Conservation (phyloP, 2,888 invertebrate species). For the Tetranychus piercei region DNA sequence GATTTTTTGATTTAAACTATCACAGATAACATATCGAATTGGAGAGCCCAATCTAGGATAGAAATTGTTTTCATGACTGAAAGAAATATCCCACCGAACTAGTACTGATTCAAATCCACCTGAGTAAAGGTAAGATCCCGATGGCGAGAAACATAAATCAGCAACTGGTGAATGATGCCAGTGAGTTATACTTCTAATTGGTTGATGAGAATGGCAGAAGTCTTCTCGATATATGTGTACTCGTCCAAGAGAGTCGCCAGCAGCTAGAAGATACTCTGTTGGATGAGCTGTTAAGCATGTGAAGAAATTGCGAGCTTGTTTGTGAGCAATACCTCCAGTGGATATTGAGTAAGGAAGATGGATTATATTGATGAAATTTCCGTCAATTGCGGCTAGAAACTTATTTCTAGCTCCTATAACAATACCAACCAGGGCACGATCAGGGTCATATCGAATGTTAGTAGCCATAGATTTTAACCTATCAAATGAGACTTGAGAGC, state of each 20-base stretch:
- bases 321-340: background rate
- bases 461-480: background rate
- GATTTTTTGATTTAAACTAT: conserved; percentile 44
- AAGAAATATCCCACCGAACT: conserved; percentile 48
- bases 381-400: background rate
- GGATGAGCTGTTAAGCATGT: conserved; percentile 20
- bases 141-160: conserved; percentile 45
- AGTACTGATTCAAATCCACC: conserved; percentile 59
- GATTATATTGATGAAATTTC: background rate
- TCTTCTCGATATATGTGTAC: conserved; percentile 26
- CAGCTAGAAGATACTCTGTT: conserved; percentile 15
- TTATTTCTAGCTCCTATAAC: conserved; percentile 1
- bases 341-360: background rate
- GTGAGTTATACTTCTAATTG: conserved; percentile 42
- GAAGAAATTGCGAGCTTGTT: conserved; percentile 10
- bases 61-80: conserved; percentile 37
- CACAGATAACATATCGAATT: conserved; percentile 44
- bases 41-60: conserved; percentile 51
- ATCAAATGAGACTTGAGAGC: background rate
- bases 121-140: conserved; percentile 47
- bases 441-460: background rate
- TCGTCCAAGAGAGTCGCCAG: conserved; percentile 19
- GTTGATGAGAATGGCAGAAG: conserved; percentile 27
- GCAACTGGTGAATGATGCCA: conserved; percentile 57
- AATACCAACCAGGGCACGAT: background rate